A percentile compares a stretch with the other conserved stretches of the same genome.
phyloP scores from a whole-genome alignment of 2,113 vertebrate genomes.

The Daphoenositta chrysoptera region DNA sequence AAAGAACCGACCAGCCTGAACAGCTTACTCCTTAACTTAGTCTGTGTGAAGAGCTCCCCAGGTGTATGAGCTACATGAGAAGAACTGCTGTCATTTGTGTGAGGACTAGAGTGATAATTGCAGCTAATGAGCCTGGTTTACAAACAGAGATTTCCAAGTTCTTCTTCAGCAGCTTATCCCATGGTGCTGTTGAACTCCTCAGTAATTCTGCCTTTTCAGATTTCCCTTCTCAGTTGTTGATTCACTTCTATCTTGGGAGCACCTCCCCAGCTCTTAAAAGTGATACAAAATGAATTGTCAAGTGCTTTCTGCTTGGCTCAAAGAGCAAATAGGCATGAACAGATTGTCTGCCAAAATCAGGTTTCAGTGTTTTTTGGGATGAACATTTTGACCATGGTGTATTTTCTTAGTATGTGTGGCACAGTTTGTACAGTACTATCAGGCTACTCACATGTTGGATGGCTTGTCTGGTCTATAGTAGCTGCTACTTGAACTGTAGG shows the following conservation, averaged over 20 bases:
- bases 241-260: background rate
- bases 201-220: background rate
- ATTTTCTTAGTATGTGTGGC: background rate
- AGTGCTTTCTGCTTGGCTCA: background rate
- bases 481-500: background rate
- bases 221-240: background rate
- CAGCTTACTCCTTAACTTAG: background rate
- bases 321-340: background rate
- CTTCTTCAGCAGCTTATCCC: background rate
- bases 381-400: background rate
- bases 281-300: background rate
- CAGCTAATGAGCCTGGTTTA: background rate
- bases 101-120: background rate
- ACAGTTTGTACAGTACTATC: background rate
- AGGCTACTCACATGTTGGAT: background rate
- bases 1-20: background rate
- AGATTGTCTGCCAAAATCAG: background rate
- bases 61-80: background rate
- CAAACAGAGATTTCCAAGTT: background rate
- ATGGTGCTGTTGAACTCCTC: background rate
- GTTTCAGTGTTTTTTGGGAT: background rate
- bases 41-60: background rate
- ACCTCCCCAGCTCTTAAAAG: background rate
- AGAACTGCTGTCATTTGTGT: background rate
- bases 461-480: too few species aligned